These are phyloP conservation scores for Rhabdomys pumilio DNA, from an alignment of 2,797 vertebrate species.

Conservation along the genomic window DNA sequence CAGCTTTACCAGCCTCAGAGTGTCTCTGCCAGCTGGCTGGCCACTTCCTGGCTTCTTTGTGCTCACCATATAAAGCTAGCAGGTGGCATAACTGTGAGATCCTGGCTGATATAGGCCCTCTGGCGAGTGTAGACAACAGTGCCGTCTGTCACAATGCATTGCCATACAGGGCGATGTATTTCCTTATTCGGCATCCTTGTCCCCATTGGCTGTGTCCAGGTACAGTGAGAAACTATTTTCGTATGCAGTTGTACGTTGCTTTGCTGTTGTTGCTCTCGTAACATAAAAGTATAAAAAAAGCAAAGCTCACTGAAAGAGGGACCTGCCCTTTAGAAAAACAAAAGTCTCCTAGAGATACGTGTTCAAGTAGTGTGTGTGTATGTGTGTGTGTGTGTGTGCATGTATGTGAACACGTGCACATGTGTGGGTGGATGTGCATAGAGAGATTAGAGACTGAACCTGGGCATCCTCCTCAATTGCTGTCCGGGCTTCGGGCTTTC, in stretches of 20 bases:
- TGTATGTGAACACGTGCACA: not conserved
- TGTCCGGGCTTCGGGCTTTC: too few species aligned
- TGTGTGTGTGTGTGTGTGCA: not conserved
- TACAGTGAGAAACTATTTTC: conserved; percentile 55
- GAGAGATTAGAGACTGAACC: not conserved
- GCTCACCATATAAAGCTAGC: conserved; percentile 84
- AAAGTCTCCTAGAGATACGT: conserved; percentile 42
- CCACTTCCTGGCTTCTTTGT: conserved; percentile 70
- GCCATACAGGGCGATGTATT: conserved; percentile 67
- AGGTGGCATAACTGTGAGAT: conserved; percentile 53
- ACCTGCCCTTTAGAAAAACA: conserved; percentile 24
- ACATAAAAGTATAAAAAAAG: conserved; percentile 4
- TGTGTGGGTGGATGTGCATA: not conserved
- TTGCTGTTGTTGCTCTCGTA: not conserved
- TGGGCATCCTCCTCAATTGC: not conserved
- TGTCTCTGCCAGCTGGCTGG: conserved; percentile 68
- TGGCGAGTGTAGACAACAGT: conserved; percentile 68
- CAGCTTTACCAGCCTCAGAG: not conserved
- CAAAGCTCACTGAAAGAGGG: conserved; percentile 45
- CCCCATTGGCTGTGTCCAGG: not conserved
- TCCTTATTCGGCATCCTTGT: conserved; percentile 41
- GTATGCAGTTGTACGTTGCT: not conserved
- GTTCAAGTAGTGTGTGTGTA: not conserved
- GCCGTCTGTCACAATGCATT: conserved; percentile 31
- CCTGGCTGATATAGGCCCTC: conserved; percentile 66